These are phyloP conservation scores for Drosophila littoralis DNA, from an alignment of 1,140 invertebrate genomes.

Conservation along the genomic window DNA sequence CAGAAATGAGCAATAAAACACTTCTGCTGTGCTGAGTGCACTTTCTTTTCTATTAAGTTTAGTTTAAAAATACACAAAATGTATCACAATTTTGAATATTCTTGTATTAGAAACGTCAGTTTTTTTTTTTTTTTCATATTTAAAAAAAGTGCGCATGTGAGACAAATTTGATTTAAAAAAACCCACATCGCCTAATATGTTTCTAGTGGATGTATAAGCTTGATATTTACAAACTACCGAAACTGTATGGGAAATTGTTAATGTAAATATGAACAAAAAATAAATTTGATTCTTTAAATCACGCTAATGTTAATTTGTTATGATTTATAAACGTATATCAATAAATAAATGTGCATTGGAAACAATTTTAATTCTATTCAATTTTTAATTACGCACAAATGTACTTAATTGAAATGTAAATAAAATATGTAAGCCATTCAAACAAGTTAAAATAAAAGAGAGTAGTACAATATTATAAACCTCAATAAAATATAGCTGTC, in stretches of 20 bases:
- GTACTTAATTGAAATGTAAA: background rate
- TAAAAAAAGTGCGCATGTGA: constrained; percentile 12
- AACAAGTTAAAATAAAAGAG: constrained; percentile 28
- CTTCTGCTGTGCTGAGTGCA: constrained; percentile 42
- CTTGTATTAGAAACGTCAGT: constrained; percentile 23
- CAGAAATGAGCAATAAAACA: constrained; percentile 22
- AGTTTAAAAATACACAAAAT: constrained; percentile 67
- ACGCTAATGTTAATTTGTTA: background rate
- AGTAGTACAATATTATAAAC: constrained; percentile 13
- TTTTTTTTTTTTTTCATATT: constrained; percentile 26
- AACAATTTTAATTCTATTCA: background rate
- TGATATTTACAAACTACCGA: constrained; percentile 81
- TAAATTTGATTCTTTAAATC: background rate
- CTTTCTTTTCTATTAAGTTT: constrained; percentile 46
- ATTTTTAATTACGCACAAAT: constrained; percentile 1
- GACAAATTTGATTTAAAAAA: constrained; percentile 58
- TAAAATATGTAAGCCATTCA: constrained; percentile 8
- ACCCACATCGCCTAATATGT: constrained; percentile 38
- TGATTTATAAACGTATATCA: background rate
- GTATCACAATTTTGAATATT: constrained; percentile 81
- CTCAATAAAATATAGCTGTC: constrained; percentile 11
- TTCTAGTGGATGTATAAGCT: constrained; percentile 38
- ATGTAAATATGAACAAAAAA: background rate
- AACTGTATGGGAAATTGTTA: constrained; percentile 11
- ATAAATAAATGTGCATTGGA: background rate